Conservation (phyloP, 1,140 invertebrate species). For the Drosophila azteca region DNA sequence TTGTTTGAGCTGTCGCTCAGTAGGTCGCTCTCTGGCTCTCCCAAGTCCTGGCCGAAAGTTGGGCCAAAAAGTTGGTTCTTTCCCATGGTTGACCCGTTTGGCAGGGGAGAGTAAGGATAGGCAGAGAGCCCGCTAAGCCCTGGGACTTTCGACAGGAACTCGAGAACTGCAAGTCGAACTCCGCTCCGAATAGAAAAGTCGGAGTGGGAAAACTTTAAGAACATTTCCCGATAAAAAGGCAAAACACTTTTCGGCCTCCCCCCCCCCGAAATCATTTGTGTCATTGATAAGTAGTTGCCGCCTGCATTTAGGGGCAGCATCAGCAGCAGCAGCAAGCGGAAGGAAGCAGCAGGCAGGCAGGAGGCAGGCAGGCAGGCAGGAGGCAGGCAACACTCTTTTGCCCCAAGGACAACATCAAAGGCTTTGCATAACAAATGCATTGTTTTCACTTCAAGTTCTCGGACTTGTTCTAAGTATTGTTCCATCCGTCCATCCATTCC, state of each 20-base stretch:
- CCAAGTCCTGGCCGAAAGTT: conserved; percentile 37
- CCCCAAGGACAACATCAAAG: conserved; percentile 76
- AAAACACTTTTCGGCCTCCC: conserved; percentile 36
- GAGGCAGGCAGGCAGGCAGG: too few relatives aligned
- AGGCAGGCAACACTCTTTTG: conserved; percentile 15
- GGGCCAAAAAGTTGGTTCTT: conserved; percentile 27
- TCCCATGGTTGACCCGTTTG: conserved; percentile 61
- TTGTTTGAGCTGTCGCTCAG: conserved; percentile 34
- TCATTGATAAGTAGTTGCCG: conserved; percentile 44
- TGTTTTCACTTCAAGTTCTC: conserved; percentile 65
- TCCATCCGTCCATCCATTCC: conserved; percentile 18
- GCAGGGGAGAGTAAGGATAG: neutral
- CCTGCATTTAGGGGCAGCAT: conserved; percentile 14
- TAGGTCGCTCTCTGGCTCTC: neutral
- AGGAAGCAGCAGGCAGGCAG: neutral
- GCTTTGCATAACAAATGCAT: conserved; percentile 78
- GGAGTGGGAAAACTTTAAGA: conserved; percentile 29
- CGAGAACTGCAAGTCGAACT: too few relatives aligned
- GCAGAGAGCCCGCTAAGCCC: conserved; percentile 19
- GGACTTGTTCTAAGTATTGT: conserved; percentile 72
- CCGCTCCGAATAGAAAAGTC: too few relatives aligned
- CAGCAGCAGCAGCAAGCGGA: neutral
- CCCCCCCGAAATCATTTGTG: conserved; percentile 55
- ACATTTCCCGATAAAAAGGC: conserved; percentile 40
- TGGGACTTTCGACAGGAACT: too few relatives aligned